Percentiles rank a stretch among this genome's conserved stretches.
These are phyloP conservation scores for Hipparchia semele DNA, from an alignment of 2,888 invertebrate genomes.

Conservation along the genomic window DNA sequence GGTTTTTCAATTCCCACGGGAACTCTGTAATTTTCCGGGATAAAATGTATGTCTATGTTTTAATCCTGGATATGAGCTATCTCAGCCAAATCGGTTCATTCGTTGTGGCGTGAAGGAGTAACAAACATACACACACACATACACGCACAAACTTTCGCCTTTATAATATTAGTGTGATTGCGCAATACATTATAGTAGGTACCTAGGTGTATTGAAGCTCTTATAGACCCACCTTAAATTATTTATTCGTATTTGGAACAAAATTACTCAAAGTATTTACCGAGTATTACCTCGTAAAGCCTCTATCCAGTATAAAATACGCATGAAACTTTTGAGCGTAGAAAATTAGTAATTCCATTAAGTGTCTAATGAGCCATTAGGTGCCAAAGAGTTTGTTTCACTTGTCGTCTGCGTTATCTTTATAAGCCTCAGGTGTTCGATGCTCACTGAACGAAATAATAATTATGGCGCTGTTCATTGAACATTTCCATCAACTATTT, in stretches of 20 bases:
- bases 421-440: slow-evolving; percentile 4
- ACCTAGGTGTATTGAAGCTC: neutral
- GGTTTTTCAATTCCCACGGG: no score
- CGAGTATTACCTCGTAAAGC: neutral
- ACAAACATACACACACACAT: no score
- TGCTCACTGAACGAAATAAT: slow-evolving; percentile 8
- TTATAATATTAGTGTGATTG: neutral
- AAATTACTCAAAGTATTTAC: neutral
- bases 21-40: no score
- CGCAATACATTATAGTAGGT: neutral
- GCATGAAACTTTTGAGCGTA: neutral
- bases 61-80: no score
- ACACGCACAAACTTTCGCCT: no score
- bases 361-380: slow-evolving; percentile 16
- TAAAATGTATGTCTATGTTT: no score
- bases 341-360: slow-evolving; percentile 10
- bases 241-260: neutral
- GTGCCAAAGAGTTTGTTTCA: neutral
- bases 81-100: no score
- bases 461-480: neutral
- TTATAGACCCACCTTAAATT: neutral
- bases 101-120: no score
- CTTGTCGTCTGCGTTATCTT: slow-evolving; percentile 7
- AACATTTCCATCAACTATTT: slow-evolving; percentile 6
- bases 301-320: slow-evolving; percentile 4